phyloP scores from a whole-genome alignment of 2,113 vertebrate genomes.

The Empidonax traillii region DNA sequence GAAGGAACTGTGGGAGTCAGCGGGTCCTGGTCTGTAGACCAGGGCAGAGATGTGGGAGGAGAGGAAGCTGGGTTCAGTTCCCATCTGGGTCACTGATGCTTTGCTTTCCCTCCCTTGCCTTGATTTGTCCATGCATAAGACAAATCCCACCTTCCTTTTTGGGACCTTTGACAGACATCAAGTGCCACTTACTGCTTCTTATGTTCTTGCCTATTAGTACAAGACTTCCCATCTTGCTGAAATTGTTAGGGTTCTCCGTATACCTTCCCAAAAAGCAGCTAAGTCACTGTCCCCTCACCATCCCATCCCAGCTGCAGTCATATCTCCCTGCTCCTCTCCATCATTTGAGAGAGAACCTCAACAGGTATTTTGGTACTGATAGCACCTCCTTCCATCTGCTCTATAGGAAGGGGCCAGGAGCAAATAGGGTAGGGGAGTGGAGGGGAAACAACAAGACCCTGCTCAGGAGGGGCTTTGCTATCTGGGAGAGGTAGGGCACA shows the following conservation, averaged over 20 bases:
- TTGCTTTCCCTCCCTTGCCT: not conserved
- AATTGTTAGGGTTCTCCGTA: not conserved
- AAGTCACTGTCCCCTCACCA: not conserved
- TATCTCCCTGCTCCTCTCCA: not conserved
- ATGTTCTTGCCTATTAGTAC: not conserved
- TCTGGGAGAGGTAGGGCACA: not conserved
- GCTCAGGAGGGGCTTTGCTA: not conserved
- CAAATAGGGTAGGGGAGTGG: rapidly evolving
- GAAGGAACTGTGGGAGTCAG: not conserved
- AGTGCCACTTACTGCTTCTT: not conserved
- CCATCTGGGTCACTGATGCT: not conserved
- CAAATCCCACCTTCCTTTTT: not conserved
- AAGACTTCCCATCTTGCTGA: not conserved
- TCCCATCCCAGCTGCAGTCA: not conserved
- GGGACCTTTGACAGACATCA: not conserved
- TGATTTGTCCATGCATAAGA: not conserved
- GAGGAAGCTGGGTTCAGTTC: not conserved
- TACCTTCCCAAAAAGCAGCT: not conserved
- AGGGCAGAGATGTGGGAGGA: not conserved
- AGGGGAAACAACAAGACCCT: not conserved
- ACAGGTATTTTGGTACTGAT: not conserved
- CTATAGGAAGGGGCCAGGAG: not conserved
- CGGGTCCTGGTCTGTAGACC: not conserved
- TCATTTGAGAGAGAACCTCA: not conserved
- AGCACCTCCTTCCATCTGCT: not conserved